A percentile compares a stretch with the other conserved stretches of the same genome.
Evolutionary conservation across 1,140 invertebrate species (phyloP).

Genomic region (Agrilus planipennis): DNA sequence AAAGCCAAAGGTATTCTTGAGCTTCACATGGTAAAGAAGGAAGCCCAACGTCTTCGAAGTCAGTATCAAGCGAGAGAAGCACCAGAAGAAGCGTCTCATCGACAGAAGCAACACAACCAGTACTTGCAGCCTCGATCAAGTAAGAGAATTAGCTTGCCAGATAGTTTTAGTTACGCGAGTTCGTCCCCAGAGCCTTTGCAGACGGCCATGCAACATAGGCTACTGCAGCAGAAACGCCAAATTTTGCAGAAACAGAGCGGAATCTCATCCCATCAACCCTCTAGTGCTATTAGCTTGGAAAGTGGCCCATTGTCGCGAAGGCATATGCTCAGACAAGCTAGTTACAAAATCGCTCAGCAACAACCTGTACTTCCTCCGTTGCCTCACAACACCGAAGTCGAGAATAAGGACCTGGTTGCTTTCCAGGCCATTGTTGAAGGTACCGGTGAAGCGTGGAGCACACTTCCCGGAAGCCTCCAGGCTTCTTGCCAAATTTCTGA

Average conservation of each 20-base stretch:
- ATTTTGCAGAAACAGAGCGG: constrained; percentile 69
- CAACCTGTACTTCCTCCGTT: constrained; percentile 48
- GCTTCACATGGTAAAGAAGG: constrained; percentile 55
- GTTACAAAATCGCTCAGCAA: constrained; percentile 67
- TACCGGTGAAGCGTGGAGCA: constrained; percentile 43
- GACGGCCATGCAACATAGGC: constrained; percentile 62
- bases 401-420: constrained; percentile 45
- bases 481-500: constrained; percentile 49
- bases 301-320: constrained; percentile 41
- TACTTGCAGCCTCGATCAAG: constrained; percentile 37
- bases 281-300: constrained; percentile 26
- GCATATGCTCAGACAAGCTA: constrained; percentile 64
- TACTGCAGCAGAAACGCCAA: constrained; percentile 68
- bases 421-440: constrained; percentile 38
- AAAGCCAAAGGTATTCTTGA: constrained; percentile 68
- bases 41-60: constrained; percentile 57
- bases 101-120: constrained; percentile 54
- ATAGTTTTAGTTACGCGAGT: constrained; percentile 47
- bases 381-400: constrained; percentile 39
- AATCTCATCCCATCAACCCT: constrained; percentile 36
- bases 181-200: constrained; percentile 43
- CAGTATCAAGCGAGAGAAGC: constrained; percentile 52
- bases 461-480: constrained; percentile 43
- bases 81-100: constrained; percentile 50
- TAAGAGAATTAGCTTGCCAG: constrained; percentile 58